Evolutionary conservation across 2,113 vertebrate genomes (phyloP), one percentile per base, ranked within the genome.

Genomic region (Narcine bancroftii): DNA sequence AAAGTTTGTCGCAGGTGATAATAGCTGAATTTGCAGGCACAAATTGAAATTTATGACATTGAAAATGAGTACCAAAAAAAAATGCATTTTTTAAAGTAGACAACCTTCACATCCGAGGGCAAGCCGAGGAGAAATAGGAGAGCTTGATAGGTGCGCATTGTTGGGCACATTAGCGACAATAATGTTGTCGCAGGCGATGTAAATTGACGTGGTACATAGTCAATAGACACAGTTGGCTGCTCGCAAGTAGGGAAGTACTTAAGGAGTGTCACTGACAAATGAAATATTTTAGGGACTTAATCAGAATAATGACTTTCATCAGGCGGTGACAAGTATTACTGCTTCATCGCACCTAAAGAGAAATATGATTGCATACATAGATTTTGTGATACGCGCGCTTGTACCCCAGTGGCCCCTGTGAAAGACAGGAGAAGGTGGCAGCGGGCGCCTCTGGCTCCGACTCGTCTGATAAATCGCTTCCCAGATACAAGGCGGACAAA

Each of bases 11-110:
- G 94, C 95, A 96, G 97, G 96, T 95, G 97, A 97, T 98, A 98
- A 98, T 98, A 97, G 97, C 95, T 94, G 94, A 94, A 95, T 24
- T 1, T 94, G 95, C 95, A 95, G 96, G 96, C 95, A 95, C 95
- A 97, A 97, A 97, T 98, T 97, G 97, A 98, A 99, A 99, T 99
- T 97, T 97, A 97, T 98, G 97, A 97, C 98, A 98, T 98, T 98
- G 97, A 96, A 97, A 98, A 98, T 96, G 97, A 97, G 96, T 96
- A 94, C 95, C 96, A 95, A 94, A 96, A 95, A 95, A 93, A 89
- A 91, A 91, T 66, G 21, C 24, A 69, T 50, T 92, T 89, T 39
- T 92, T 87, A 92, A 93, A 93, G 93, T 47, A 21, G 94, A 94
- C 93, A 94, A 95, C 94, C 93, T 93, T 95, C 95, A 95, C 93